Percentiles rank a stretch among this genome's conserved stretches.
phyloP scores from a whole-genome alignment of 2,113 vertebrate species.

The Hemiscyllium ocellatum region DNA sequence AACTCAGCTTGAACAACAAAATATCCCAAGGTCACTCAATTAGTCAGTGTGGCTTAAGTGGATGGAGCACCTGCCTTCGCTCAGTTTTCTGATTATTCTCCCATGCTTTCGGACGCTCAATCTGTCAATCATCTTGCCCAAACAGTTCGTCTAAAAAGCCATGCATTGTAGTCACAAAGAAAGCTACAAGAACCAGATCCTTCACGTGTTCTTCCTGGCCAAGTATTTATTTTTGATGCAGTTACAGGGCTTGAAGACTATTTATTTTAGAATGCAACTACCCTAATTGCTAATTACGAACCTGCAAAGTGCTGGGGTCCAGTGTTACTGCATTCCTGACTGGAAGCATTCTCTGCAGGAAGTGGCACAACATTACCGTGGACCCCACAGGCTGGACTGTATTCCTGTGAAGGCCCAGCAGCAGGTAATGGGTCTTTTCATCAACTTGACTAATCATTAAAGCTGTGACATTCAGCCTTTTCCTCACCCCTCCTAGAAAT shows the following conservation, averaged over 20 bases:
- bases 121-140: constrained; percentile 16
- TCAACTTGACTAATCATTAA: background rate
- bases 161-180: background rate
- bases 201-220: background rate
- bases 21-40: background rate
- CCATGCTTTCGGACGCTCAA: background rate
- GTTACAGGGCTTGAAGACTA: background rate
- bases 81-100: constrained; percentile 26
- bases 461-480: background rate
- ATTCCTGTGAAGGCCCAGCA: background rate
- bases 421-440: background rate
- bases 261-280: constrained; percentile 24
- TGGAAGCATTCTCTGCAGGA: background rate
- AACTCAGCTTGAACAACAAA: background rate
- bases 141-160: background rate
- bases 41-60: background rate
- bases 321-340: background rate
- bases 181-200: constrained; percentile 24
- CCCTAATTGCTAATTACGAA: background rate
- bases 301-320: background rate
- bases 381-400: background rate
- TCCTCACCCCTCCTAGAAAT: background rate
- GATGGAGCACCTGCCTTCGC: background rate
- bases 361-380: background rate
- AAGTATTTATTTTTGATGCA: constrained; percentile 30